Evolutionary conservation across 2,113 vertebrate species (phyloP).

Genomic region (Apodemus speciosus): DNA sequence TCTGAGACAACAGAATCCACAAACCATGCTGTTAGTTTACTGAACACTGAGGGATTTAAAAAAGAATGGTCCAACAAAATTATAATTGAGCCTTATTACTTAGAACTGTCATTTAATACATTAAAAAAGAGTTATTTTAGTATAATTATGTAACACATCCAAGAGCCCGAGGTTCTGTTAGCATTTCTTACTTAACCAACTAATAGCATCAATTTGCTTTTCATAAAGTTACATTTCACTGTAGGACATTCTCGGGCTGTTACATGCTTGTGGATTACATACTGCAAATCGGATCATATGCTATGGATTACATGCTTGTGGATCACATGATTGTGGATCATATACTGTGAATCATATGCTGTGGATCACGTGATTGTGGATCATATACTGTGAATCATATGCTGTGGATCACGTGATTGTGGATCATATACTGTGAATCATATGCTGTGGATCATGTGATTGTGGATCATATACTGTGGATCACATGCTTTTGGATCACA

Average conservation of each 20-base stretch:
- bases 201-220: constrained; percentile 34
- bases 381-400: too few relatives aligned
- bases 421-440: too few relatives aligned
- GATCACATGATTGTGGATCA: too few relatives aligned
- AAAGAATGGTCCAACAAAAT: constrained; percentile 13
- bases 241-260: not conserved
- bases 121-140: constrained; percentile 42
- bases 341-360: too few relatives aligned
- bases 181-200: constrained; percentile 60
- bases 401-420: too few relatives aligned
- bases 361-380: too few relatives aligned
- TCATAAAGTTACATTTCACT: not conserved
- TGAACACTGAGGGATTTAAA: not conserved
- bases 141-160: constrained; percentile 5
- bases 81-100: not conserved
- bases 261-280: not conserved
- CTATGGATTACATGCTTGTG: too few relatives aligned
- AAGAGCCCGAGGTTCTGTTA: constrained; percentile 30
- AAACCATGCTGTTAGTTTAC: constrained; percentile 21
- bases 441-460: too few relatives aligned
- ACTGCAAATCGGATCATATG: too few relatives aligned
- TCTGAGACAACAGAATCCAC: constrained; percentile 35
- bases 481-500: too few relatives aligned
- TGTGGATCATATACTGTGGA: too few relatives aligned
- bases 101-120: constrained; percentile 39